phyloP scores from a whole-genome alignment of 2,113 vertebrate species.

The Asarcornis scutulata region DNA sequence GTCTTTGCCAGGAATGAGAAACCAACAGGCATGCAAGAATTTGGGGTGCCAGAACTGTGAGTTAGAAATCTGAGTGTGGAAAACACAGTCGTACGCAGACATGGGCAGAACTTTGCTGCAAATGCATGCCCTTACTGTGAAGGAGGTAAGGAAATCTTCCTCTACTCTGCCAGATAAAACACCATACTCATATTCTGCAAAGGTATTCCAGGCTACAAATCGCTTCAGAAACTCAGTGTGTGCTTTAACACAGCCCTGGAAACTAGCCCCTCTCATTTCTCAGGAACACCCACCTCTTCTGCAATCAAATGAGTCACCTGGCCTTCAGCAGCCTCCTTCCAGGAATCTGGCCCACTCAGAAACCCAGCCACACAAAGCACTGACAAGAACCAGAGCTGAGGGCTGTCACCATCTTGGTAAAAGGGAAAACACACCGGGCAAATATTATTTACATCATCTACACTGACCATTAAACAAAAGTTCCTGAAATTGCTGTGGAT shows the following conservation, averaged over 20 bases:
- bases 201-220: background rate
- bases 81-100: background rate
- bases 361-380: background rate
- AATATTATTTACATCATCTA: background rate
- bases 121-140: background rate
- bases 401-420: background rate
- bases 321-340: background rate
- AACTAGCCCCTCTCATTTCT: background rate
- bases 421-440: background rate
- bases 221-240: background rate
- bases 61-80: background rate
- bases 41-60: background rate
- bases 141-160: conserved; percentile 4
- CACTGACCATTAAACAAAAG: background rate
- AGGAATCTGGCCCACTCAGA: background rate
- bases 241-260: background rate
- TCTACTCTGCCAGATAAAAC: conserved; percentile 24
- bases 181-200: background rate
- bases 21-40: background rate
- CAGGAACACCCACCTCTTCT: conserved; percentile 18
- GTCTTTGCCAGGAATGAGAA: background rate
- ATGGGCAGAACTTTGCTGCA: background rate
- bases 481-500: background rate
- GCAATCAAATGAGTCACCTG: background rate
- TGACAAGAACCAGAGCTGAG: background rate